Evolutionary conservation across 2,797 vertebrate species (phyloP), one percentile per base, ranked within the genome.

Genomic region (Okamejei kenojei): DNA sequence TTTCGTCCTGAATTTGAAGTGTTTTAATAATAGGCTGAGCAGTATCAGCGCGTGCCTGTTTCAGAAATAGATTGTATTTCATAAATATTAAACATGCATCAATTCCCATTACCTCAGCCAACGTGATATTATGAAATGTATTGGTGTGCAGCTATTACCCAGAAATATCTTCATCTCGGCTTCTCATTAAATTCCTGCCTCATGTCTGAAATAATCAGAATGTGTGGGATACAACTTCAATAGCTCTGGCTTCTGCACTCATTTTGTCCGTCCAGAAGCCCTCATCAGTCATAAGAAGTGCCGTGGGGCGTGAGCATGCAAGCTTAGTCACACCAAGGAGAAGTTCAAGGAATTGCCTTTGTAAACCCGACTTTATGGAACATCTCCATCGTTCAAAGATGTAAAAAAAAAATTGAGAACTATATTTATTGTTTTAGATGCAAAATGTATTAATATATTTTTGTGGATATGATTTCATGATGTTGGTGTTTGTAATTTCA

Each of bases 21-120:
- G 17, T 68, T 88, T 88, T 88, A 68, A 88, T 88, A 88, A 88
- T 88, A 88, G 32, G n/a, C 61, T 68, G 84, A 88, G 21, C 65
- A 21, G 32, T 68, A 88, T 68, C 84, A 88, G 61, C 61, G 19
- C 68, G 2, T 35, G 7, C 65, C 84, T 68, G 84, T 88, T 88
- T 88, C 84, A 32, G 84, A 63, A 88, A 7, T 73, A 74, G 68
- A 74, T 54, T 91, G 23, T 45, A 74, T 71, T 91, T 91, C 90
- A 88, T 91, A 91, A 74, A 91, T 91, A 71, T 91, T 91, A 91
- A 91, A 91, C 68, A 71, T 68, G 71, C 90, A 91, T 74, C 71
- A 91, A 9, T 65, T 91, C 19, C 68, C 90, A 91, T 91, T 74
- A 91, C 45, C 71, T 74, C 90, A 23, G 13, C 17, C 71, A 73